Base-by-base conservation (phyloP, 2,113 vertebrate genomes). In the Lamprotornis superbus region DNA sequence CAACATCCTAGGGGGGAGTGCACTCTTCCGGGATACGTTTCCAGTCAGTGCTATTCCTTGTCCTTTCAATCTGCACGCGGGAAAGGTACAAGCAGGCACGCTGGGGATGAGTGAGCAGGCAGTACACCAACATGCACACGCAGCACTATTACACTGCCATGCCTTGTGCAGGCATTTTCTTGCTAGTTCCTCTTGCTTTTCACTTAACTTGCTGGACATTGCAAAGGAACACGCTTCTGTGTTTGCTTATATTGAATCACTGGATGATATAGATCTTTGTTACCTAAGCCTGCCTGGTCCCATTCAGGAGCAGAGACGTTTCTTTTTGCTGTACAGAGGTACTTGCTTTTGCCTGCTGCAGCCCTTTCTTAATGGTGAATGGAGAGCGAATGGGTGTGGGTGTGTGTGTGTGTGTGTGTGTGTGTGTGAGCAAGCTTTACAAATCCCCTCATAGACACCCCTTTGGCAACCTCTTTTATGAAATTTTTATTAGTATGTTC, bases 401-500 rank as follows among this genome's bases (percentile, higher is more conserved):
- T n/a, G 55, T 31, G 63, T 37, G 55, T 30, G 74, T 27, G 49
- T 37, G 55, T 31, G 57, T 40, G 60, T 9, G 74, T 27, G 49
- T 37, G 55, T 31, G 57, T 40, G 60, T 9, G 86, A 47, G 52
- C 3, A 6, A 76, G 90, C 85, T 89, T 89, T 95, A 95, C 89
- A 94, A 94, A 94, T 83, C 92, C 82, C 61, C 81, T 78, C 69
- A 85, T 10, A 68, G 55, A 73, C 77, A 94, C 56, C 80, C 77
- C 85, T 94, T 92, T 91, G 97, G 94, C 95, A 95, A 92, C 78
- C 89, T 95, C 94, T 97, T 96, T 89, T 96, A 97, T 97, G 97
- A 97, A 97, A 96, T 97, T 97, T 97, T 97, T 97, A 97, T 97
- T 97, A 97, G 93, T 93, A 78, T 97, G 94, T 96, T 95, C 97